Percentiles rank a stretch among this genome's conserved stretches.
These are phyloP conservation scores for Istiophorus platypterus DNA, from an alignment of 2,113 vertebrate species.

Conservation along the genomic window DNA sequence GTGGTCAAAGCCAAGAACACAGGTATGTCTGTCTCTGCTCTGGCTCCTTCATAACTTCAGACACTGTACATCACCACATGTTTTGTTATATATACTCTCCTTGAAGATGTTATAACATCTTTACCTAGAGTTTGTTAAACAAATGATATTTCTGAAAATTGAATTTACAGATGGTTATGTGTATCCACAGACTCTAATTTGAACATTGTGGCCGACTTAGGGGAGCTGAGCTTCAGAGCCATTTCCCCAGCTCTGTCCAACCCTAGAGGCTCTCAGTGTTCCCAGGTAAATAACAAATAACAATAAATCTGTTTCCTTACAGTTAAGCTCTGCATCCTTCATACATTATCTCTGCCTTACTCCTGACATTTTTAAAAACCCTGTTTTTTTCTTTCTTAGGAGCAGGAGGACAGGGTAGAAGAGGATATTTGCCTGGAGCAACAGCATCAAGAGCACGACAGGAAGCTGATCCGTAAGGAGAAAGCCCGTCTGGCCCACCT, in stretches of 20 bases:
- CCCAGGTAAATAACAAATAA: constrained; percentile 75
- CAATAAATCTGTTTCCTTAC: background rate
- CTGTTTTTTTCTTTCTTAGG: constrained; percentile 69
- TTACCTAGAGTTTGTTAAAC: background rate
- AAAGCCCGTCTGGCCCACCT: constrained; percentile 86
- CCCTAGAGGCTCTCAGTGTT: constrained; percentile 72
- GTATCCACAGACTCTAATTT: constrained; percentile 79
- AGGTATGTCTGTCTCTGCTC: constrained; percentile 72
- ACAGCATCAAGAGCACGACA: constrained; percentile 80
- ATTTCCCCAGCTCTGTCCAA: constrained; percentile 63
- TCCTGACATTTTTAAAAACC: background rate
- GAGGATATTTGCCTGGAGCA: constrained; percentile 72
- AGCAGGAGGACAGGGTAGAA: constrained; percentile 77
- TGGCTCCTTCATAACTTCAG: background rate
- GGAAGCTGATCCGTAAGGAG: constrained; percentile 87
- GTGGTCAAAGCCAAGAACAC: constrained; percentile 87
- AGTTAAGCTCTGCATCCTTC: background rate
- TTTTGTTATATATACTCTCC: too few relatives aligned
- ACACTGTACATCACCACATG: background rate
- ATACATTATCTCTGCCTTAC: too few relatives aligned
- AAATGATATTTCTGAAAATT: background rate
- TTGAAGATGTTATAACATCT: too few relatives aligned
- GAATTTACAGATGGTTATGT: background rate
- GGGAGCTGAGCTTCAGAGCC: constrained; percentile 70
- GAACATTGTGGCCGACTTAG: constrained; percentile 63